Conservation (phyloP, 2,113 vertebrate species). For the Bos javanicus region DNA sequence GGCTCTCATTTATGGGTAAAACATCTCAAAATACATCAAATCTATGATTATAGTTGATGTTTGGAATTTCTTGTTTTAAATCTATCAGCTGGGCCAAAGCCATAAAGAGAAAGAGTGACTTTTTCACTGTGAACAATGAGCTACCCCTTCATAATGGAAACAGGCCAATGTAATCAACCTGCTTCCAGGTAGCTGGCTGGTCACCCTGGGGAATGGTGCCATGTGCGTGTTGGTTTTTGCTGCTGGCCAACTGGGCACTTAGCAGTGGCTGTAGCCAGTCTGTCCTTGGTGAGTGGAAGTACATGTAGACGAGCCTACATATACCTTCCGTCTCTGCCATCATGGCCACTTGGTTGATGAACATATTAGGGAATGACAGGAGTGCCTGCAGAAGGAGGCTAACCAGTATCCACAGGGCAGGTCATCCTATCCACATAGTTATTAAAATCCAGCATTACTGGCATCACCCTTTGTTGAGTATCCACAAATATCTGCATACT, state of each 20-base stretch:
- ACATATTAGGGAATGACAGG: slow-evolving; percentile 68
- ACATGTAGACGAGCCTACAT: not conserved
- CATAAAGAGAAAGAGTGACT: not conserved
- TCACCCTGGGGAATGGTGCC: slow-evolving; percentile 51
- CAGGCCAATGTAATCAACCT: slow-evolving; percentile 64
- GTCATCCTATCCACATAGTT: not conserved
- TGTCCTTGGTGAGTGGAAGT: slow-evolving; percentile 6
- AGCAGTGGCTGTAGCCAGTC: slow-evolving; percentile 54
- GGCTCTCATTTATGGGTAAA: not conserved
- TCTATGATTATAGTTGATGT: not conserved
- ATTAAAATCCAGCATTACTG: not conserved
- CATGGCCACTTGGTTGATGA: slow-evolving; percentile 51
- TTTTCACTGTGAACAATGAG: slow-evolving; percentile 24
- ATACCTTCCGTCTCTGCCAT: not conserved
- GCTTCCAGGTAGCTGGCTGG: slow-evolving; percentile 66
- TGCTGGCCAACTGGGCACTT: slow-evolving; percentile 54
- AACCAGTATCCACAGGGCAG: not conserved
- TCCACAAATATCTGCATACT: not conserved
- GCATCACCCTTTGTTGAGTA: not conserved
- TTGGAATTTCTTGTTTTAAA: not conserved
- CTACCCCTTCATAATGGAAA: slow-evolving; percentile 33
- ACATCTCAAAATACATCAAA: not conserved
- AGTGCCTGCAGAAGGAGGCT: not conserved
- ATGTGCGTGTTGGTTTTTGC: slow-evolving; percentile 33
- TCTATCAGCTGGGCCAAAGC: not conserved